phyloP scores from a whole-genome alignment of 2,888 invertebrate species.

The Pharmacophagus antenor region DNA sequence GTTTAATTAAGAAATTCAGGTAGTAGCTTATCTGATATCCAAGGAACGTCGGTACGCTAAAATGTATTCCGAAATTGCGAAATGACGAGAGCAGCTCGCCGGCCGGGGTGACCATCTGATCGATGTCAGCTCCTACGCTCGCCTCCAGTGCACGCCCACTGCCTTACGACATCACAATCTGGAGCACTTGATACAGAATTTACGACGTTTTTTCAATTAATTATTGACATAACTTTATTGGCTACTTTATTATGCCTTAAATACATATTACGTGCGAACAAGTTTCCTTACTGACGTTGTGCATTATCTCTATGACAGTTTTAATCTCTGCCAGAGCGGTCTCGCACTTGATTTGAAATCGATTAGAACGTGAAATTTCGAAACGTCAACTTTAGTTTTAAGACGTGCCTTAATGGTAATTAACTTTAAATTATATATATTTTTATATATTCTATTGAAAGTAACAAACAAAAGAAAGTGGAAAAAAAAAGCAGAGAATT shows the following conservation, averaged over 20 bases:
- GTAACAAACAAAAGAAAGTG: neutral
- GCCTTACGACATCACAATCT: slow-evolving; percentile 69
- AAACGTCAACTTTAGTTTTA: slow-evolving; percentile 3
- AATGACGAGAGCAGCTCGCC: slow-evolving; percentile 46
- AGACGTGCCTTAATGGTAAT: neutral
- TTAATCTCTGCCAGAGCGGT: slow-evolving; percentile 23
- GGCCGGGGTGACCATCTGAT: slow-evolving; percentile 59
- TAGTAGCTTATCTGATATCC: slow-evolving; percentile 34
- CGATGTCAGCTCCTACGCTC: slow-evolving; percentile 67
- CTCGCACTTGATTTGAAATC: slow-evolving; percentile 16
- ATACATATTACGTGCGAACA: slow-evolving; percentile 34
- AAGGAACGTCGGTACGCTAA: slow-evolving; percentile 54
- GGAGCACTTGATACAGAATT: slow-evolving; percentile 62
- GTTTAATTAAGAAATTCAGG: slow-evolving; percentile 31
- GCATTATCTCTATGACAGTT: slow-evolving; percentile 29
- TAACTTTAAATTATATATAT: neutral
- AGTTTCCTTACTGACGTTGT: slow-evolving; percentile 33
- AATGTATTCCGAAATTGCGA: slow-evolving; percentile 51
- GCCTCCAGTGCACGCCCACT: slow-evolving; percentile 64
- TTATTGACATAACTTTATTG: slow-evolving; percentile 55
- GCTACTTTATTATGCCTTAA: slow-evolving; percentile 39
- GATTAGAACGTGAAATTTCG: slow-evolving; percentile 17
- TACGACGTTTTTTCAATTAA: slow-evolving; percentile 57
- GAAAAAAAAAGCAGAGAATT: neutral
- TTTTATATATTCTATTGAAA: neutral